A percentile compares a stretch with the other conserved stretches of the same genome.
Evolutionary conservation across 2,797 vertebrate genomes (phyloP).

Genomic region (Bufotes viridis): DNA sequence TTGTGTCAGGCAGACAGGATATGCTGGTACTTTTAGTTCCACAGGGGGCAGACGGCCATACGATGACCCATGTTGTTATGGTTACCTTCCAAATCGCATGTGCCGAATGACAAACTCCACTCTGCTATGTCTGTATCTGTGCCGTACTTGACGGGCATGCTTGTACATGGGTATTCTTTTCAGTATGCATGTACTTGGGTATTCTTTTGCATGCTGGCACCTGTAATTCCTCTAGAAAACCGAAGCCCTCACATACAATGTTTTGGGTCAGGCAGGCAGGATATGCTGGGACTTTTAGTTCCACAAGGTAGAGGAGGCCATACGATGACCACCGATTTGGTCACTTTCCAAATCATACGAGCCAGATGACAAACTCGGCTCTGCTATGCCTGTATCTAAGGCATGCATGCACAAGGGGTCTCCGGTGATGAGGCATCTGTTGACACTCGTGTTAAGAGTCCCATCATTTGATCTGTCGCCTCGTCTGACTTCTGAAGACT

Average conservation of each 20-base stretch:
- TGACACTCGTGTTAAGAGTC: constrained; percentile 8
- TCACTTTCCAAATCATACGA: neutral
- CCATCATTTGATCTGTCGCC: constrained; percentile 1
- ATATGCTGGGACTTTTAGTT: neutral
- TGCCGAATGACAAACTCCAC: neutral
- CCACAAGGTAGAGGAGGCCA: neutral
- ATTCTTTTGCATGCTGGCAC: neutral
- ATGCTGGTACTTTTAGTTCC: neutral
- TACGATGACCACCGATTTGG: neutral
- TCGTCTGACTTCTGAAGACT: neutral
- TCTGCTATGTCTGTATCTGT: neutral
- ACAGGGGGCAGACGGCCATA: neutral
- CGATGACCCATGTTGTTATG: neutral
- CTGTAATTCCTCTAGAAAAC: neutral
- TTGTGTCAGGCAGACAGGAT: neutral
- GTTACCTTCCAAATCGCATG: neutral
- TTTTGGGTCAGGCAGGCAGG: neutral
- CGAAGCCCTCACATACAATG: too few relatives aligned
- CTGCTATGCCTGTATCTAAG: neutral
- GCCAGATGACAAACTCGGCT: neutral
- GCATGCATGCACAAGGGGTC: neutral
- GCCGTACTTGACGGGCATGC: too few relatives aligned
- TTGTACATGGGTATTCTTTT: too few relatives aligned
- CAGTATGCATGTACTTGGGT: too few relatives aligned
- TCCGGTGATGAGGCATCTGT: neutral